A percentile compares a stretch with the other conserved stretches of the same genome.
Conservation (phyloP, 2,888 invertebrate genomes). For the Steinernema carpocapsae region DNA sequence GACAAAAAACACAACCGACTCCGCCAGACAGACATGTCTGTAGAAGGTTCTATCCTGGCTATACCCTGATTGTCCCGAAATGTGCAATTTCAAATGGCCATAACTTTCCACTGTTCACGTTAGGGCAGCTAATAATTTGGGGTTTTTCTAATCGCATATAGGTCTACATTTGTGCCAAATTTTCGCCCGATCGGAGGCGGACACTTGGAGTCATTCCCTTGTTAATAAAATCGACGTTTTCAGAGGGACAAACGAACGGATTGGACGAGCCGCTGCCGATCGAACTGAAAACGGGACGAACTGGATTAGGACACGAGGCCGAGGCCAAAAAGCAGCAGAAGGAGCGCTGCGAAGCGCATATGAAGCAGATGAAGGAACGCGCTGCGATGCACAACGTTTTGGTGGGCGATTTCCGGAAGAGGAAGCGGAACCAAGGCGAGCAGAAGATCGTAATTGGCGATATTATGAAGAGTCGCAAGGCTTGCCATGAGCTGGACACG, state of each 20-base stretch:
- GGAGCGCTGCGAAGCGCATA: conserved; percentile 54
- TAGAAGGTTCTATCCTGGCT: too few relatives aligned
- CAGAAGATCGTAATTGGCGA: conserved; percentile 55
- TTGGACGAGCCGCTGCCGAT: conserved; percentile 47
- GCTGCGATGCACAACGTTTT: conserved; percentile 50
- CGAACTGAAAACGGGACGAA: conserved; percentile 46
- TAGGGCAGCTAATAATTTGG: too few relatives aligned
- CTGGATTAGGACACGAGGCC: conserved; percentile 59
- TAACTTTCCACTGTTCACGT: too few relatives aligned
- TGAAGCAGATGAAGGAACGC: conserved; percentile 58
- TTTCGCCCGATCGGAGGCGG: too few relatives aligned
- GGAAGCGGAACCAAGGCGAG: conserved; percentile 48
- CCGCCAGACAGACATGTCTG: too few relatives aligned
- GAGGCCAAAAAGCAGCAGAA: conserved; percentile 50
- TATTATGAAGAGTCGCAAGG: conserved; percentile 57
- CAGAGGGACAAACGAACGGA: conserved; percentile 23
- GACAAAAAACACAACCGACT: too few relatives aligned
- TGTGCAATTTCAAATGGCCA: too few relatives aligned
- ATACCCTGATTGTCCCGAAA: too few relatives aligned
- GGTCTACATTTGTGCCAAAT: too few relatives aligned
- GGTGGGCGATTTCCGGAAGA: conserved; percentile 56
- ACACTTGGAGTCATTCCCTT: too few relatives aligned
- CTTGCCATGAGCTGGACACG: conserved; percentile 61
- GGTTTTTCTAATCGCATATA: too few relatives aligned
- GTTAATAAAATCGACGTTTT: too few relatives aligned